Evolutionary conservation across 1,140 invertebrate genomes (phyloP).

Genomic region (Delia radicum): DNA sequence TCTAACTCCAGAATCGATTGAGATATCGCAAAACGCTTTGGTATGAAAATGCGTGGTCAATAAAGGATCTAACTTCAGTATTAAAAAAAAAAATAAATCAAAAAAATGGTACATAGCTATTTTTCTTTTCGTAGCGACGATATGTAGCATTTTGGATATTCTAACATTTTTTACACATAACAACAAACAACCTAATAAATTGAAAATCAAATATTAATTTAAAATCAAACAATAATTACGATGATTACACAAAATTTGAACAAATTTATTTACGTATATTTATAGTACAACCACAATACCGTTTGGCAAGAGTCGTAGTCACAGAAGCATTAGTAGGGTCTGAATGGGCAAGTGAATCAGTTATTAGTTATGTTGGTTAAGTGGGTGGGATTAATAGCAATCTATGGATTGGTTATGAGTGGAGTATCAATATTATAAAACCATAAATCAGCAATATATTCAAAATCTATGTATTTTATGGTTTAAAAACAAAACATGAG

Average conservation of each 20-base stretch:
- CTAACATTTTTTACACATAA: background rate
- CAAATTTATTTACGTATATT: background rate
- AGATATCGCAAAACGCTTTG: too few species aligned
- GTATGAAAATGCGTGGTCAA: too few species aligned
- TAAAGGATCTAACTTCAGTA: too few species aligned
- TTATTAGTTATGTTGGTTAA: background rate
- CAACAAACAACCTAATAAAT: background rate
- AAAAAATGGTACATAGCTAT: too few species aligned
- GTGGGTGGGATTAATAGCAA: background rate
- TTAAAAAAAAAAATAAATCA: too few species aligned
- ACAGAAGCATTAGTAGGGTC: background rate
- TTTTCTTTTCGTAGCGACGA: too few species aligned
- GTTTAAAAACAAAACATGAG: background rate
- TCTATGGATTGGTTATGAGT: too few species aligned
- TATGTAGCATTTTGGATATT: background rate
- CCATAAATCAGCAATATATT: background rate
- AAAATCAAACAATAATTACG: constrained; percentile 19
- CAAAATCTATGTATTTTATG: background rate
- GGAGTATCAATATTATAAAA: background rate
- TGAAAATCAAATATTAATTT: constrained; percentile 22
- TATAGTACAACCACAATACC: background rate
- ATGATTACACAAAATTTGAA: constrained; percentile 9
- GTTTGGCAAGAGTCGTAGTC: background rate
- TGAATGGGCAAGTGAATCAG: background rate
- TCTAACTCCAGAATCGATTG: too few species aligned